These are phyloP conservation scores for Ptychadena robeensis DNA, from an alignment of 2,797 vertebrate species.

Conservation along the genomic window DNA sequence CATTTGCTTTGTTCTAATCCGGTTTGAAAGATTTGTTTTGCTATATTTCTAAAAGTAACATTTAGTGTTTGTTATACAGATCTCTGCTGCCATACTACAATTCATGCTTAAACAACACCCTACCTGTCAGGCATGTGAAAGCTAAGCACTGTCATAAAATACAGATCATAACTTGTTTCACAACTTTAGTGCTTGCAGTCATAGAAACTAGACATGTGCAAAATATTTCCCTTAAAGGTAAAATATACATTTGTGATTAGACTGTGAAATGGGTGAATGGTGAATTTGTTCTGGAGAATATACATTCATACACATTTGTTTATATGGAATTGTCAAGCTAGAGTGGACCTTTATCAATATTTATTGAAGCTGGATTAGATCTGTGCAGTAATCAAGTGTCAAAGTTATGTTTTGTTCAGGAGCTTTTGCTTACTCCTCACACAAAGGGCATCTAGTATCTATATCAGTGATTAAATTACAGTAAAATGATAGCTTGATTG, in stretches of 20 bases:
- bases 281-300: not conserved
- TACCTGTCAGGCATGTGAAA: constrained; percentile 54
- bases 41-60: constrained; percentile 22
- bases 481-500: no score
- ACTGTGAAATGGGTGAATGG: not conserved
- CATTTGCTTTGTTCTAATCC: constrained; percentile 13
- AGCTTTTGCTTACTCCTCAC: no score
- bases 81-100: constrained; percentile 26
- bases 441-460: no score
- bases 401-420: no score
- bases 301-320: not conserved
- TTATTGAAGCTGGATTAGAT: no score
- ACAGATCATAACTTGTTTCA: constrained; percentile 58
- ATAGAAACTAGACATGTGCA: constrained; percentile 19
- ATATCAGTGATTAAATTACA: no score
- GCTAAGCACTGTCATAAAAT: constrained; percentile 48
- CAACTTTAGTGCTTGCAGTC: constrained; percentile 35
- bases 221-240: constrained; percentile 32
- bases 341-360: no score
- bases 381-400: no score
- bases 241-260: not conserved
- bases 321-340: not conserved
- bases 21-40: constrained; percentile 24
- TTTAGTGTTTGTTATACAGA: constrained; percentile 16
- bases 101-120: constrained; percentile 56